These are phyloP conservation scores for Pandemis corylana DNA, from an alignment of 2,888 invertebrate genomes.

Conservation along the genomic window DNA sequence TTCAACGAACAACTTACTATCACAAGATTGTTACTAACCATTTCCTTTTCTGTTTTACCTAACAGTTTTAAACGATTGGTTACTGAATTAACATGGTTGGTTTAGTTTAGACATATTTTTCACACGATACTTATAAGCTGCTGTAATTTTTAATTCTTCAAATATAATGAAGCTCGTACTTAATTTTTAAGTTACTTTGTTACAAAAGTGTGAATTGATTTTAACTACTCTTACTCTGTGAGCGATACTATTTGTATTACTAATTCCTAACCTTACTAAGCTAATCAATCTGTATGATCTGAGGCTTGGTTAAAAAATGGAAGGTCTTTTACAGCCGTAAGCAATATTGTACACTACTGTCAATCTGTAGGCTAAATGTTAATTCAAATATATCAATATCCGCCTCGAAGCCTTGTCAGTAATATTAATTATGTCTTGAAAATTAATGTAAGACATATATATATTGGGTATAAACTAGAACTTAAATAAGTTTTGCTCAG, in stretches of 20 bases:
- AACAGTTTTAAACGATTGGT: no score
- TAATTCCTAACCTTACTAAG: constrained; percentile 13
- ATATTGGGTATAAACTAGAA: not conserved
- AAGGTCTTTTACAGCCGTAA: not conserved
- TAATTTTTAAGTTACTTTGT: not conserved
- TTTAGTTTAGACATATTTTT: no score
- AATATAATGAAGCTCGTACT: no score
- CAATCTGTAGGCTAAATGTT: not conserved
- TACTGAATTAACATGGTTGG: no score
- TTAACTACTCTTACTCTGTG: not conserved
- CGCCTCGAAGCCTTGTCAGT: not conserved
- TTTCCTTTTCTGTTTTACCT: no score
- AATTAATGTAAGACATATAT: not conserved
- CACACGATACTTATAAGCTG: no score
- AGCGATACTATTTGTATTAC: not conserved
- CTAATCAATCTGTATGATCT: not conserved
- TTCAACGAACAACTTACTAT: not conserved
- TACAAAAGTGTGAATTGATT: not conserved
- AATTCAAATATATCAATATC: not conserved
- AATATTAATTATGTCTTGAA: not conserved
- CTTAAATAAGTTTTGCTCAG: not conserved
- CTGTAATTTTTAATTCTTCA: no score
- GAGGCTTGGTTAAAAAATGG: not conserved
- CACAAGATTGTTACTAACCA: no score
- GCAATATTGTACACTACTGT: not conserved